Conservation (phyloP, 1,140 invertebrate species). For the Diorhabda carinulata region DNA sequence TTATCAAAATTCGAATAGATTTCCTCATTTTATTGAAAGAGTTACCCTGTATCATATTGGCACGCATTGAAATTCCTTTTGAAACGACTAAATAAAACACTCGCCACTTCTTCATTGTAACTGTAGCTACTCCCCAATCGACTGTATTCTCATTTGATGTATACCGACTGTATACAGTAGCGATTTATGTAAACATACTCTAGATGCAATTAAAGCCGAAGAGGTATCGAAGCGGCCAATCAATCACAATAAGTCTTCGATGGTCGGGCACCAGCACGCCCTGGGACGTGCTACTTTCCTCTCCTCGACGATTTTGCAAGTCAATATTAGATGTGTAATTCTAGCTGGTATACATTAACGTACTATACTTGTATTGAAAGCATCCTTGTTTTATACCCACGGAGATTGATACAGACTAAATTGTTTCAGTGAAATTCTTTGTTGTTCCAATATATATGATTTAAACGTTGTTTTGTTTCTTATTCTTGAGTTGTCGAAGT, state of each 20-base stretch:
- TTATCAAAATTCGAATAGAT: too few species aligned
- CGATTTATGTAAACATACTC: slow-evolving; percentile 42
- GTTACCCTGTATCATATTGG: too few species aligned
- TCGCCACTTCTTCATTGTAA: background rate
- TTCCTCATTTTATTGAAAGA: too few species aligned
- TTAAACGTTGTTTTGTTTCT: too few species aligned
- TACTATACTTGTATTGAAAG: slow-evolving; percentile 24
- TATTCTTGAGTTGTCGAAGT: too few species aligned
- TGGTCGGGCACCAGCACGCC: slow-evolving; percentile 41
- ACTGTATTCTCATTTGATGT: background rate
- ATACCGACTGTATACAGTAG: slow-evolving; percentile 32
- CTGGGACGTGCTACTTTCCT: slow-evolving; percentile 39
- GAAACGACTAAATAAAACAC: too few species aligned
- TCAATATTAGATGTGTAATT: slow-evolving; percentile 45
- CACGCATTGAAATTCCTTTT: too few species aligned
- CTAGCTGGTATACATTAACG: slow-evolving; percentile 34
- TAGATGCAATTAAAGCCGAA: slow-evolving; percentile 43
- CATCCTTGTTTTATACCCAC: slow-evolving; percentile 20
- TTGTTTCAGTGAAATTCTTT: background rate
- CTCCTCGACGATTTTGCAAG: slow-evolving; percentile 43
- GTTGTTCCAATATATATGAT: too few species aligned
- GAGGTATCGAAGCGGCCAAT: slow-evolving; percentile 42
- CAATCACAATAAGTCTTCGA: slow-evolving; percentile 45
- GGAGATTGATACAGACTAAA: slow-evolving; percentile 17
- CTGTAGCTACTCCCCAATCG: background rate